Evolutionary conservation across 2,797 vertebrate species (phyloP), one percentile per base, ranked within the genome.

Genomic region (Chaenodraco wilsoni): DNA sequence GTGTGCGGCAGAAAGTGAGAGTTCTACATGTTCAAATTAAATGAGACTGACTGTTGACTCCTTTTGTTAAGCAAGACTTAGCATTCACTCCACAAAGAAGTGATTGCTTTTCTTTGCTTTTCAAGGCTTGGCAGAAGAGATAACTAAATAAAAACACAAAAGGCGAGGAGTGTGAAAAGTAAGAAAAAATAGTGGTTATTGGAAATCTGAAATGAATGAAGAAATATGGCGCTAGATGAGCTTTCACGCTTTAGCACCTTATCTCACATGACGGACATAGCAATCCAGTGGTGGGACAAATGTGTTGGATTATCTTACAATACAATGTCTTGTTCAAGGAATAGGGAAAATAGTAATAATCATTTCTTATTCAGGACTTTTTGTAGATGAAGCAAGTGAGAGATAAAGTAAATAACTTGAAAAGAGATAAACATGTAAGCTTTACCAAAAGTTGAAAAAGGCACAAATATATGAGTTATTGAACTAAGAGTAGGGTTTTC

Each of bases 1-100:
- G 89, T 45, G 88, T 48, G 65, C 67, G 12, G 76, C 54, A 60
- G 70, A 72, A 85, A 79, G 81, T 55, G 68, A 76, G 66, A 79
- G 72, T 70, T 80, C 65, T 76, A 80, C 84, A 73, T 72, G 15
- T 68, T 85, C 71, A 79, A 77, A 85, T 86, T 72, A 85, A 82
- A 89, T 82, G 76, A 85, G 74, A 81, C 76, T 55, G 49, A 75
- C 41, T 70, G 70, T 71, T 84, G 83, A 84, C 82, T 86, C 78
- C 70, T 69, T 67, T 84, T 76, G 70, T 87, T 69, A 49, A 70
- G 62, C 44, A 59, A 74, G 58, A 79, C 69, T 67, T 75, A 21
- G 46, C 72, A 74, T 79, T 67, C 79, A 71, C 44, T 77, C 69
- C 60, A 46, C 45, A 67, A 50, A 69, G 50, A 50, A 69, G 50